Conservation (phyloP, 2,113 vertebrate species). For the Aleadryas rufinucha region DNA sequence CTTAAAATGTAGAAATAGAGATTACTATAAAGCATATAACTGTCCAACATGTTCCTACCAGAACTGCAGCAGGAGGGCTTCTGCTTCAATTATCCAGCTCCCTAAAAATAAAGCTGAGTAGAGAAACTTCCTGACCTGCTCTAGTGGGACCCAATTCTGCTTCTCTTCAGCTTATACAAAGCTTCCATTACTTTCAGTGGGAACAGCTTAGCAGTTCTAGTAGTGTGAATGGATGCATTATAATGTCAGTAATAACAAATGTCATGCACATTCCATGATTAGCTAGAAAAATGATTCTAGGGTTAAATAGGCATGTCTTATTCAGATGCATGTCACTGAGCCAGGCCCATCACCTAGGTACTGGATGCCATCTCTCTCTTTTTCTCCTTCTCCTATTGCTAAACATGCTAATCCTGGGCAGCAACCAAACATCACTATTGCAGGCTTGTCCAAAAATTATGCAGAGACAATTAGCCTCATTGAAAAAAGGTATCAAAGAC, state of each 20-base stretch:
- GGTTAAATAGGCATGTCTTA: constrained; percentile 63
- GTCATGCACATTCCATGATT: constrained; percentile 63
- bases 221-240: constrained; percentile 43
- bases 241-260: constrained; percentile 60
- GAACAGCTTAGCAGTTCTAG: constrained; percentile 46
- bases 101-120: neutral
- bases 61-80: neutral
- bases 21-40: neutral
- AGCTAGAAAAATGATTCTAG: constrained; percentile 59
- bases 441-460: constrained; percentile 52
- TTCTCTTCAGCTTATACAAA: constrained; percentile 35
- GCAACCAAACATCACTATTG: constrained; percentile 46
- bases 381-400: constrained; percentile 42
- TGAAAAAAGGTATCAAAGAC: constrained; percentile 63
- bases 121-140: neutral
- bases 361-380: constrained; percentile 46
- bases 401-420: constrained; percentile 35
- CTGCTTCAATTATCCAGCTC: neutral
- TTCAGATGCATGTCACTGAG: constrained; percentile 53
- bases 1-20: neutral
- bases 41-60: neutral
- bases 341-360: constrained; percentile 31
- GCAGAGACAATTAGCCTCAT: constrained; percentile 61
- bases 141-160: neutral
- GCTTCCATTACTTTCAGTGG: constrained; percentile 40